Evolutionary conservation across 2,888 invertebrate species (phyloP).

Genomic region (Diarsia dahlii): DNA sequence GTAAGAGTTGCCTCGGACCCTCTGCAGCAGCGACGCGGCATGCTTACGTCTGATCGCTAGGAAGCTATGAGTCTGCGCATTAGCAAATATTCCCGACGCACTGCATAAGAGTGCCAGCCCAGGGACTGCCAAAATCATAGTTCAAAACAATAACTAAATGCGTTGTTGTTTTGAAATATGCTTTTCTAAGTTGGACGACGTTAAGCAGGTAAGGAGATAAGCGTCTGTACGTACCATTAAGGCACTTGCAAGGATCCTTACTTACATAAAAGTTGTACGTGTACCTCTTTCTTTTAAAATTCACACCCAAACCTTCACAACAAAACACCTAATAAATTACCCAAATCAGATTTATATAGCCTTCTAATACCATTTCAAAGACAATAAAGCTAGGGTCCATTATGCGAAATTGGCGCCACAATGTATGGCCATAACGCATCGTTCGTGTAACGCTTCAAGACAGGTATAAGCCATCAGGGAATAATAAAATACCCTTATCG

Average conservation of each 20-base stretch:
- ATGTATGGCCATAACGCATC: constrained; percentile 87
- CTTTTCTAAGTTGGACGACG: background rate
- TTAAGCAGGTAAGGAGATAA: background rate
- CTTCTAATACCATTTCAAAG: constrained; percentile 77
- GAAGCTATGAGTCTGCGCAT: background rate
- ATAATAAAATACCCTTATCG: constrained; percentile 90
- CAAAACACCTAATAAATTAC: constrained; percentile 21
- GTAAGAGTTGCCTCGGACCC: background rate
- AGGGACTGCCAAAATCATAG: too few relatives aligned
- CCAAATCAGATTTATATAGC: constrained; percentile 69
- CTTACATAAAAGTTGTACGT: background rate
- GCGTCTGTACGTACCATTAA: background rate
- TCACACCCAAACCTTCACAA: constrained; percentile 3
- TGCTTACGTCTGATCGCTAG: background rate
- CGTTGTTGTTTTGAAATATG: too few relatives aligned
- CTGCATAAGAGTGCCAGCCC: background rate
- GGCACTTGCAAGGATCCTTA: background rate
- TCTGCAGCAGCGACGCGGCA: too few relatives aligned
- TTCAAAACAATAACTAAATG: too few relatives aligned
- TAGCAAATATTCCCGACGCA: background rate
- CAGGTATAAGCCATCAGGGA: constrained; percentile 90
- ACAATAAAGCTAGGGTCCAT: constrained; percentile 86
- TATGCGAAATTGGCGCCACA: constrained; percentile 86
- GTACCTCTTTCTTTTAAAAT: constrained; percentile 15
- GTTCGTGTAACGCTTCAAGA: constrained; percentile 82